Percentiles rank a stretch among this genome's conserved stretches.
These are phyloP conservation scores for Megalonaias nervosa DNA, from an alignment of 1,140 invertebrate genomes.

Conservation along the genomic window DNA sequence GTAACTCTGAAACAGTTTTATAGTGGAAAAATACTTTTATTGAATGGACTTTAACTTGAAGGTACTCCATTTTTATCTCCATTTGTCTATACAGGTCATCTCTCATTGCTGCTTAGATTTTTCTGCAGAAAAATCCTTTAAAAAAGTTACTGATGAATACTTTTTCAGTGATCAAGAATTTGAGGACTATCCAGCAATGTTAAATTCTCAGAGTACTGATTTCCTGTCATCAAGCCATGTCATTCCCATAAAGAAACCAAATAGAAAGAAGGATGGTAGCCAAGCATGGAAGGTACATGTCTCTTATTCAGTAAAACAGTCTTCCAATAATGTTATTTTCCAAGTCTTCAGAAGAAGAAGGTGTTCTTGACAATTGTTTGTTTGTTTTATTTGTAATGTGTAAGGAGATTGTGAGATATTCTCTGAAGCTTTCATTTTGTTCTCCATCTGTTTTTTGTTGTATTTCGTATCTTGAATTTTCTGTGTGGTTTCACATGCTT, in stretches of 20 bases:
- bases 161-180: not conserved
- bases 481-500: too few species aligned
- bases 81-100: not conserved
- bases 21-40: not conserved
- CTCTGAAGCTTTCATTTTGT: too few species aligned
- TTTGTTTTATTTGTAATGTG: too few species aligned
- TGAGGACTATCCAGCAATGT: constrained; percentile 2
- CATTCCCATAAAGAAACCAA: constrained; percentile 43
- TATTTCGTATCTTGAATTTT: too few species aligned
- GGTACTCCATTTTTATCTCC: not conserved
- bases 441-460: too few species aligned
- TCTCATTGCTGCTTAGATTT: not conserved
- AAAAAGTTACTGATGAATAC: not conserved
- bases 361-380: too few species aligned
- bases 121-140: not conserved
- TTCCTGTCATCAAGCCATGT: constrained; percentile 5
- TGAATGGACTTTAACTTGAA: not conserved
- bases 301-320: not conserved
- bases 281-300: constrained; percentile 37
- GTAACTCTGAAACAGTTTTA: too few species aligned
- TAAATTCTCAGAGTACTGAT: constrained; percentile 1
- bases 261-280: constrained; percentile 29
- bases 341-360: too few species aligned
- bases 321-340: too few species aligned
- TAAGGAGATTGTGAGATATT: too few species aligned